Conservation (phyloP, 2,797 vertebrate species). For the Cacajao melanocephalus region DNA sequence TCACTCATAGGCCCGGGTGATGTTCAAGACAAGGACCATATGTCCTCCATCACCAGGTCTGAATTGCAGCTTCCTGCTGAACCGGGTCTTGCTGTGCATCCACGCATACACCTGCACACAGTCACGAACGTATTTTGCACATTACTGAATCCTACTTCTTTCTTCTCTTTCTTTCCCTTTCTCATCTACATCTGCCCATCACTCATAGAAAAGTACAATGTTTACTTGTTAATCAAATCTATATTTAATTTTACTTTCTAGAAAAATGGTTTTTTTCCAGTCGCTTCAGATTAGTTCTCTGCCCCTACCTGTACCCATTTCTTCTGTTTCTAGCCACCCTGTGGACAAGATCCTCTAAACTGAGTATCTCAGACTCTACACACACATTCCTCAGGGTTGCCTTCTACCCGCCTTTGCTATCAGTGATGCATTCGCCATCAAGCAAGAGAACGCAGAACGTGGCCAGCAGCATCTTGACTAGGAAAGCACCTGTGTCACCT, state of each 20-base stretch:
- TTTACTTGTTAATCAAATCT: neutral
- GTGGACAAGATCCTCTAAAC: neutral
- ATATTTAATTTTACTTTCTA: neutral
- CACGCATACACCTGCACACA: accelerated
- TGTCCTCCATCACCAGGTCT: no score
- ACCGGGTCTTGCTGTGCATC: accelerated
- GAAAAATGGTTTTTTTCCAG: neutral
- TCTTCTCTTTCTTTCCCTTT: neutral
- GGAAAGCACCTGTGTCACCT: neutral
- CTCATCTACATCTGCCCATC: neutral
- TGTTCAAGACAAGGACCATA: accelerated
- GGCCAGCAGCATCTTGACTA: no score
- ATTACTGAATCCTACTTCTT: neutral
- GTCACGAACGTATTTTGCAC: accelerated
- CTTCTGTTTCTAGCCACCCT: neutral
- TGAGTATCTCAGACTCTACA: neutral
- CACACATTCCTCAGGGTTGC: neutral
- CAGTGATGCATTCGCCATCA: neutral
- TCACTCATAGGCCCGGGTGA: no score
- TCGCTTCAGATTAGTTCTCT: neutral
- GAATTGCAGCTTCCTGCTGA: neutral
- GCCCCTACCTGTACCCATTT: neutral
- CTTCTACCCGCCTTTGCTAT: no score
- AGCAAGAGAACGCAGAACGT: neutral
- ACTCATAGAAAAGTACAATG: neutral